phyloP scores from a whole-genome alignment of 2,797 vertebrate genomes.

The Botia almorhae region DNA sequence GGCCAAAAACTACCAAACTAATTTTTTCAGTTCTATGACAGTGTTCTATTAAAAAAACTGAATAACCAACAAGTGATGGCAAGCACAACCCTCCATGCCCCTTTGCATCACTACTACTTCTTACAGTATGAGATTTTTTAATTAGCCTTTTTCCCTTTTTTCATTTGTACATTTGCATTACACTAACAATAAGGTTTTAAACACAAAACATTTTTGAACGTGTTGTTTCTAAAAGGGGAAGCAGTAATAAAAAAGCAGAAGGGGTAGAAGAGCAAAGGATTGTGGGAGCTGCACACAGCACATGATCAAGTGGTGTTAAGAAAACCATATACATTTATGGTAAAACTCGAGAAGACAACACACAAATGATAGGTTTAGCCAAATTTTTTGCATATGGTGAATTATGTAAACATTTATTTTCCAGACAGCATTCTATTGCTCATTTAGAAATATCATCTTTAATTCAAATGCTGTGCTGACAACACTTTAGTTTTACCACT shows the following conservation, averaged over 20 bases:
- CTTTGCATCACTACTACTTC: too few relatives aligned
- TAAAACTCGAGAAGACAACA: conserved; percentile 44
- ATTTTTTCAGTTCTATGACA: too few relatives aligned
- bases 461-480: conserved; percentile 42
- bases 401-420: conserved; percentile 45
- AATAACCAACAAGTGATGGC: too few relatives aligned
- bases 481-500: conserved; percentile 13
- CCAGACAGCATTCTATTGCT: conserved; percentile 6
- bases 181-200: too few relatives aligned
- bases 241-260: conserved; percentile 5
- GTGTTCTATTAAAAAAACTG: too few relatives aligned
- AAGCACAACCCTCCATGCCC: too few relatives aligned
- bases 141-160: too few relatives aligned
- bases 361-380: conserved; percentile 52
- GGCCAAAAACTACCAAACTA: too few relatives aligned
- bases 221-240: conserved; percentile 41
- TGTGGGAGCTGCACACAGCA: conserved; percentile 9
- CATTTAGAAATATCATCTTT: conserved; percentile 47
- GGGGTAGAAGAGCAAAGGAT: conserved; percentile 6
- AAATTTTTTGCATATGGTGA: conserved; percentile 57
- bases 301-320: conserved; percentile 50
- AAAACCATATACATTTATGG: background rate
- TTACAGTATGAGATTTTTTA: too few relatives aligned
- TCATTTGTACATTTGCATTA: too few relatives aligned
- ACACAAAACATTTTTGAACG: conserved; percentile 34